These are phyloP conservation scores for Eudemis profundana DNA, from an alignment of 2,888 invertebrate species.

Conservation along the genomic window DNA sequence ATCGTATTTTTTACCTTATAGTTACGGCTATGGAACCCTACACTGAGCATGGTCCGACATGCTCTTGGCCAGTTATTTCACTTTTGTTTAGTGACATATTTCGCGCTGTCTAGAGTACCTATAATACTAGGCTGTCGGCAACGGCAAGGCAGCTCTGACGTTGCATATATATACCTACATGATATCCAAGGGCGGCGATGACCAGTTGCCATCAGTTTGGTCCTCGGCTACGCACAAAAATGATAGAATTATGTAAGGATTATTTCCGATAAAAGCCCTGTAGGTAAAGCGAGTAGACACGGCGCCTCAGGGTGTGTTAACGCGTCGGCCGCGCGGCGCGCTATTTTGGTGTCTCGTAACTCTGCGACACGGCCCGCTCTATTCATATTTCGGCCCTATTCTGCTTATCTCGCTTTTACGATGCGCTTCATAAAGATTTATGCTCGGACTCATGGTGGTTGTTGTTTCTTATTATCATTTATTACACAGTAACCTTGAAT, in stretches of 20 bases:
- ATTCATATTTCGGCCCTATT: constrained; percentile 39
- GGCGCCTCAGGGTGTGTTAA: background rate
- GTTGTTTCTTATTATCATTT: constrained; percentile 1
- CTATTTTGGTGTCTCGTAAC: constrained; percentile 42
- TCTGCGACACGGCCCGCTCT: constrained; percentile 55
- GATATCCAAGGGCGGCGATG: no score
- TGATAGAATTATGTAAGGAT: background rate
- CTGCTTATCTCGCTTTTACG: constrained; percentile 28
- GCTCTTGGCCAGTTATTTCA: no score
- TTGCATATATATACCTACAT: no score
- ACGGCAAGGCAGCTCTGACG: no score
- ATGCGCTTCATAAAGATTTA: constrained; percentile 14
- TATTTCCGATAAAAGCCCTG: background rate
- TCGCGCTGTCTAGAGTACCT: no score
- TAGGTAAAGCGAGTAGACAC: constrained; percentile 11
- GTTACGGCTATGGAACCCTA: no score
- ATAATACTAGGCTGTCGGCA: no score
- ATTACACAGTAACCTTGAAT: constrained; percentile 1
- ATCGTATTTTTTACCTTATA: no score
- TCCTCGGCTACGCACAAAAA: no score
- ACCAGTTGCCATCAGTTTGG: no score
- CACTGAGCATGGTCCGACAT: no score
- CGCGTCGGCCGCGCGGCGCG: constrained; percentile 4
- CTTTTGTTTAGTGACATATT: no score
- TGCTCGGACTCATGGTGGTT: background rate